Percentiles rank a stretch among this genome's conserved stretches.
Conservation (phyloP, 2,888 invertebrate genomes). For the Hirtodrosophila cameraria region DNA sequence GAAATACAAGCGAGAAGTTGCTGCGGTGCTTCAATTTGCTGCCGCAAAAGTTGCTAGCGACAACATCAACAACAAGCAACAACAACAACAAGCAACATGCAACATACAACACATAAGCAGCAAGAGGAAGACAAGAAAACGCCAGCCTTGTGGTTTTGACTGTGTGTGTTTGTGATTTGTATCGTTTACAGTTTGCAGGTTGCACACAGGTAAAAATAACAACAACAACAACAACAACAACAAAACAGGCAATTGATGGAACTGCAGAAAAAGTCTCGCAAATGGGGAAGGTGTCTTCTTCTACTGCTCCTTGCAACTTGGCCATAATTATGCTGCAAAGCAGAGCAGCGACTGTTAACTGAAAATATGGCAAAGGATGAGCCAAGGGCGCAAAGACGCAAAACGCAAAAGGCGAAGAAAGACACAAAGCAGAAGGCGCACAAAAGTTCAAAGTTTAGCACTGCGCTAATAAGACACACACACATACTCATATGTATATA, state of each 20-base stretch:
- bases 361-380: background rate
- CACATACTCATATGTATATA: background rate
- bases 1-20: conserved; percentile 52
- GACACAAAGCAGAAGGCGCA: too few relatives aligned
- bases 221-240: too few relatives aligned
- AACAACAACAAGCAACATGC: conserved; percentile 1
- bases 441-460: conserved; percentile 49
- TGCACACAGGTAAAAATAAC: conserved; percentile 6
- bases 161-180: conserved; percentile 69
- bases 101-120: conserved; percentile 29
- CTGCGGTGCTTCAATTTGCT: conserved; percentile 75
- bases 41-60: conserved; percentile 64
- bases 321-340: conserved; percentile 17
- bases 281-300: conserved; percentile 13
- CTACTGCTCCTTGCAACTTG: conserved; percentile 4
- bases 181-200: conserved; percentile 68
- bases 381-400: too few relatives aligned
- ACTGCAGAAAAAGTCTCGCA: conserved; percentile 1
- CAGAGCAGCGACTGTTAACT: background rate
- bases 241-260: conserved; percentile 26
- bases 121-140: conserved; percentile 4
- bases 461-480: conserved; percentile 5
- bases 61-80: conserved; percentile 39
- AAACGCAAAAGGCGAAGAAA: background rate
- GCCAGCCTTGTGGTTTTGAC: conserved; percentile 48